phyloP scores from a whole-genome alignment of 92 coral and sea anemone genomes.

The Zoanthus gigantus region DNA sequence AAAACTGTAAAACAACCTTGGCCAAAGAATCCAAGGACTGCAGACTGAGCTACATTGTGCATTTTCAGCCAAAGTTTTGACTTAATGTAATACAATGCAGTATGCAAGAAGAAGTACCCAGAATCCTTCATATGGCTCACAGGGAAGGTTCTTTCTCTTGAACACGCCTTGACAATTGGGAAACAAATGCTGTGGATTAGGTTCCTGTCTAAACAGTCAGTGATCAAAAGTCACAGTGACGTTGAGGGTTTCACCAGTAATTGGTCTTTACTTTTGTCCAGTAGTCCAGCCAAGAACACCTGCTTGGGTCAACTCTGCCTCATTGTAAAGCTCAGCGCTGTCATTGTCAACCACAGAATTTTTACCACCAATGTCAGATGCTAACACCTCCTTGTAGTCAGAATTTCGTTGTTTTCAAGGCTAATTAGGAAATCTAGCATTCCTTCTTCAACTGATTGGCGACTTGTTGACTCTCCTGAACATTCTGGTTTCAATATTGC shows the following conservation, averaged over 20 bases:
- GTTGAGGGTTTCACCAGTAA: slow-evolving; percentile 29
- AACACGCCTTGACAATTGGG: slow-evolving; percentile 56
- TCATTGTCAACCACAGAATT: slow-evolving; percentile 14
- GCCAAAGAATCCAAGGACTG: too few relatives aligned
- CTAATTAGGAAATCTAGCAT: slow-evolving; percentile 53
- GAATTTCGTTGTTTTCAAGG: slow-evolving; percentile 54
- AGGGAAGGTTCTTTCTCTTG: slow-evolving; percentile 49
- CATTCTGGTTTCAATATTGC: neutral
- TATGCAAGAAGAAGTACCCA: slow-evolving; percentile 45
- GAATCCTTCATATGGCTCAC: slow-evolving; percentile 45
- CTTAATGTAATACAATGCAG: slow-evolving; percentile 9
- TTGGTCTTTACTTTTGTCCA: slow-evolving; percentile 41
- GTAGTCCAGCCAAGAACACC: slow-evolving; percentile 59
- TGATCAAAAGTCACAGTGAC: slow-evolving; percentile 34
- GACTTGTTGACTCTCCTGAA: slow-evolving; percentile 37
- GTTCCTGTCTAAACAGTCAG: slow-evolving; percentile 26
- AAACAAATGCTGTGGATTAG: slow-evolving; percentile 49
- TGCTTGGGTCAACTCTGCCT: slow-evolving; percentile 47
- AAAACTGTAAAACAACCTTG: too few relatives aligned
- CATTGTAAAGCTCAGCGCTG: slow-evolving; percentile 40
- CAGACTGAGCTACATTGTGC: neutral
- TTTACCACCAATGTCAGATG: slow-evolving; percentile 40
- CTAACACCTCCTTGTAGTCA: slow-evolving; percentile 24
- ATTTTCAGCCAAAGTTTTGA: slow-evolving; percentile 15
- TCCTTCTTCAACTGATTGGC: slow-evolving; percentile 37